A percentile compares a stretch with the other conserved stretches of the same genome.
phyloP scores from a whole-genome alignment of 1,140 invertebrate genomes.

The Mizuhopecten yessoensis region DNA sequence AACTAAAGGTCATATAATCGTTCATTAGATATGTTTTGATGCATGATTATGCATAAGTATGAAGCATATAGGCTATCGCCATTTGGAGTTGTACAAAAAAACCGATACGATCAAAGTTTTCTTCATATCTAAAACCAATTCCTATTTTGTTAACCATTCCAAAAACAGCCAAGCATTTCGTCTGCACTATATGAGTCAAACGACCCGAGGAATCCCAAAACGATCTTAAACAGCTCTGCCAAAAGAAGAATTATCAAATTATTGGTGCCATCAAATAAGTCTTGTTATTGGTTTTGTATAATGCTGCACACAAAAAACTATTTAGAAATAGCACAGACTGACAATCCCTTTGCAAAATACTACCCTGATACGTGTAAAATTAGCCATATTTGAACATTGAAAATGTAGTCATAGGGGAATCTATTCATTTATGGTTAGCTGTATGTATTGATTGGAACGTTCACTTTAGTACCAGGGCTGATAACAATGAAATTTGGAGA shows the following conservation, averaged over 20 bases:
- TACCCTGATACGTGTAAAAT: background rate
- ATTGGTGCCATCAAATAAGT: background rate
- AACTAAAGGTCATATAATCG: no score
- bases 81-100: no score
- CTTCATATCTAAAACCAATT: no score
- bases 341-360: background rate
- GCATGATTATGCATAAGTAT: no score
- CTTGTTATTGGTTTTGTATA: background rate
- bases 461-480: conserved; percentile 31
- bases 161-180: no score
- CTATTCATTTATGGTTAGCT: conserved; percentile 12
- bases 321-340: background rate
- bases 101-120: no score
- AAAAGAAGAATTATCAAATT: background rate
- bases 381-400: background rate
- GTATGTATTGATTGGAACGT: background rate
- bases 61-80: no score
- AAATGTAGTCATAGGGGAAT: background rate
- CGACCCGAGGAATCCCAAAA: no score
- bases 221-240: no score
- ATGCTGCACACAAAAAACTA: background rate
- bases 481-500: conserved; percentile 29
- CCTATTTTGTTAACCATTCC: no score
- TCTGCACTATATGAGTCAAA: no score
- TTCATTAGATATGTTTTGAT: no score